These are phyloP conservation scores for Sclerodermus sp. DNA, from an alignment of 2,888 invertebrate species.

Conservation along the genomic window DNA sequence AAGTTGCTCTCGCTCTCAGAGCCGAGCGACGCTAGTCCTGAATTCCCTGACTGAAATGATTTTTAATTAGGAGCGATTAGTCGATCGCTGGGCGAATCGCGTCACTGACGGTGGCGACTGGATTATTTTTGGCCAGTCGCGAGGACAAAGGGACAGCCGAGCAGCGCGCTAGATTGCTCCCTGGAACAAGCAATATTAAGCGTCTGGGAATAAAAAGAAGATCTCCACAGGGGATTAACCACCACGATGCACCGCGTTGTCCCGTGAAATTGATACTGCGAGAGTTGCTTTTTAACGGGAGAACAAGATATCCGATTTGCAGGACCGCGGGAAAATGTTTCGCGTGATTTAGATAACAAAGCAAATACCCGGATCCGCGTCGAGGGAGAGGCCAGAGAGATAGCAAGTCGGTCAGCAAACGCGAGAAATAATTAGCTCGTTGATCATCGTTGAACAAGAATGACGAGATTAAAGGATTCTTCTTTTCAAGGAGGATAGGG, in stretches of 20 bases:
- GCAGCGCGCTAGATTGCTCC: slow-evolving; percentile 37
- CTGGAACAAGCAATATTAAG: slow-evolving; percentile 48
- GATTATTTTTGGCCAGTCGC: too few relatives aligned
- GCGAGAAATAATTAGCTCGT: slow-evolving; percentile 37
- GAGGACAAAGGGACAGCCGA: too few relatives aligned
- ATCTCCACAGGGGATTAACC: slow-evolving; percentile 44
- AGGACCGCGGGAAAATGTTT: slow-evolving; percentile 29
- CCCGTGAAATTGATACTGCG: slow-evolving; percentile 48
- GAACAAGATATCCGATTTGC: slow-evolving; percentile 2
- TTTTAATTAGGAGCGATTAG: too few relatives aligned
- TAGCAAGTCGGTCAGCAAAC: slow-evolving; percentile 34
- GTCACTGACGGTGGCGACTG: too few relatives aligned
- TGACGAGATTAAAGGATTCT: neutral
- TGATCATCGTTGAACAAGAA: slow-evolving; percentile 19
- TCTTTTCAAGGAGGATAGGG: neutral
- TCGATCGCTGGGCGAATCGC: too few relatives aligned
- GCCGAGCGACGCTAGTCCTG: too few relatives aligned
- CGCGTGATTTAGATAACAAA: slow-evolving; percentile 37
- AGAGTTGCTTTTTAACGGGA: slow-evolving; percentile 36
- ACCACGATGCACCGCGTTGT: slow-evolving; percentile 46
- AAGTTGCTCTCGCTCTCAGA: too few relatives aligned
- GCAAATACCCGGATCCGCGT: too few relatives aligned
- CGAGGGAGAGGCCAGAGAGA: too few relatives aligned
- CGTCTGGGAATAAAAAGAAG: slow-evolving; percentile 49
- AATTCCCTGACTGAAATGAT: too few relatives aligned